Evolutionary conservation across 2,113 vertebrate species (phyloP), one percentile per base, ranked within the genome.

Genomic region (Sapayoa aenigma): DNA sequence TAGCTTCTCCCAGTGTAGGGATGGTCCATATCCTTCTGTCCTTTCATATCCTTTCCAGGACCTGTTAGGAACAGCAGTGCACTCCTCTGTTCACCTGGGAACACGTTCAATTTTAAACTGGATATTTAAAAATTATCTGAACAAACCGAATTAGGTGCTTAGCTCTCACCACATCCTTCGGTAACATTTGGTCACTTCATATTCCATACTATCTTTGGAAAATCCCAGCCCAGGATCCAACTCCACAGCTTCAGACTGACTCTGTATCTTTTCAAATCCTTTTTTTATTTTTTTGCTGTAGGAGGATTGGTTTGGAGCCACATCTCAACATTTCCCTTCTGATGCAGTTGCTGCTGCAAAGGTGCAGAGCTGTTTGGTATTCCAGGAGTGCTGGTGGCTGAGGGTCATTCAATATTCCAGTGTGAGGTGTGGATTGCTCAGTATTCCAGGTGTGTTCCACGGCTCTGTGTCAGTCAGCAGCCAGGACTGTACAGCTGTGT

Each of bases 371-470:
- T 55, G 4, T 67, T 97, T 93, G 83, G 81, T 87, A 97, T 98
- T 97, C 97, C 47, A 52, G 46, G 77, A 65, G 90, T 3, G 6
- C 90, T 35, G 7, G 41, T 92, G 87, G 84, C 96, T 84, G 89
- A 49, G 82, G 97, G 96, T 97, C 97, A 97, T 85, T 97, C 95
- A 72, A 84, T 96, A 97, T 96, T 93, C 95, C 89, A 92, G 84
- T 0, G 4, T 8, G 23, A 91, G 73, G 44, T 62, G 55, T 1
- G 71, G 47, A 39, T 23, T 67, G 82, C 78, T 97, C 35, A 7
- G 76, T 80, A 93, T 93, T 93, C 90, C 90, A 77, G 72, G 39
- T 37, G 63, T 50, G 85, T 94, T 66, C 89, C 41, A 73, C 42
- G 3, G 7, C 12, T 82, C 21, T 0, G 35, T 47, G n/a, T 39